phyloP scores from a whole-genome alignment of 2,888 invertebrate species.

The Ichneumoninae sp. region DNA sequence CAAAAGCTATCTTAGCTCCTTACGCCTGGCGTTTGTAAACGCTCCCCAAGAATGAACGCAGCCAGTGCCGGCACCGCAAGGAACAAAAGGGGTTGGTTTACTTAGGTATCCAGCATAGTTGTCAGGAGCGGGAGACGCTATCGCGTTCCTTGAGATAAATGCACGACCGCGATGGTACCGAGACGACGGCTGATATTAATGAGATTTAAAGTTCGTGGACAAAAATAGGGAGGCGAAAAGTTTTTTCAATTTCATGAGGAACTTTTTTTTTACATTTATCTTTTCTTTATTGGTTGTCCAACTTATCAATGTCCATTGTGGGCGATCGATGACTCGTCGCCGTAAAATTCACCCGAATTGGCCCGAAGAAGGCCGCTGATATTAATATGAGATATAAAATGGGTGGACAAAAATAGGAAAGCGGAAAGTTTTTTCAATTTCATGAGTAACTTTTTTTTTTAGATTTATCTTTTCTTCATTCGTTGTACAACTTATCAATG shows the following conservation, averaged over 20 bases:
- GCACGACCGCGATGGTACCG: not conserved
- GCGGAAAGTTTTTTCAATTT: not conserved
- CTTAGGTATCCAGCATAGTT: conserved; percentile 10
- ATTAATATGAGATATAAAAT: not conserved
- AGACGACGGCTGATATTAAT: not conserved
- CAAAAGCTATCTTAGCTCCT: conserved; percentile 57
- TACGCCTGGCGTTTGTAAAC: conserved; percentile 35
- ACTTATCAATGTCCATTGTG: not conserved
- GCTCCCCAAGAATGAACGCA: conserved; percentile 41
- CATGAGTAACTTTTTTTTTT: not conserved
- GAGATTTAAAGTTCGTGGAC: not conserved
- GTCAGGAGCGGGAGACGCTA: conserved; percentile 16
- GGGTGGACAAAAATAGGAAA: not conserved
- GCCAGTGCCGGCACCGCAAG: not conserved
- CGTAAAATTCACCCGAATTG: not conserved
- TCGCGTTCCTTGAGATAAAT: conserved; percentile 10
- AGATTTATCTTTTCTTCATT: not conserved
- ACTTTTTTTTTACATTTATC: not conserved
- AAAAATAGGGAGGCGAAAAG: not conserved
- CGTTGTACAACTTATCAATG: not conserved
- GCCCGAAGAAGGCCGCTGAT: not conserved
- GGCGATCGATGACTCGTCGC: not conserved
- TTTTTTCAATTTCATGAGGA: not conserved
- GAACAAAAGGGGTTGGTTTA: conserved; percentile 44
- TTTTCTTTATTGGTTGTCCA: not conserved